phyloP scores from a whole-genome alignment of 53 echinoderm and acorn worm species.

The Holothuria scabra region DNA sequence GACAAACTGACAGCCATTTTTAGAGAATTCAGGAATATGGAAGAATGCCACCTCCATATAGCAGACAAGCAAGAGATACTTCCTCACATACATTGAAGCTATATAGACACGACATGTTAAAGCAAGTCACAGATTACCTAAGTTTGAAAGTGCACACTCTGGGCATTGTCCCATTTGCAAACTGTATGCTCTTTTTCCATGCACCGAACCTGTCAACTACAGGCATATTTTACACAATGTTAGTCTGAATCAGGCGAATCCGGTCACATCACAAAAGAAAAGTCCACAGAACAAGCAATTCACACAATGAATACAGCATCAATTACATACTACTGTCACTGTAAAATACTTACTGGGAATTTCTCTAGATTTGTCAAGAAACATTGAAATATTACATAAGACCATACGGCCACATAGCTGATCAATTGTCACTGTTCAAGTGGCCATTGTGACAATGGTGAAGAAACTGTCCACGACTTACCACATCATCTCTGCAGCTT shows the following conservation, averaged over 20 bases:
- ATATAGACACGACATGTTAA: neutral
- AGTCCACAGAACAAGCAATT: neutral
- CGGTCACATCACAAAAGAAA: neutral
- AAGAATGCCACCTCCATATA: neutral
- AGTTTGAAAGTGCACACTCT: neutral
- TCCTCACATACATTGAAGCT: neutral
- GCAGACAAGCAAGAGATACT: neutral
- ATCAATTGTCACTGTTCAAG: no score
- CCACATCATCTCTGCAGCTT: no score
- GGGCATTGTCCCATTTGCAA: conserved; percentile 12
- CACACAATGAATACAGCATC: no score
- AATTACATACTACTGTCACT: no score
- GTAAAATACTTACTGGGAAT: no score
- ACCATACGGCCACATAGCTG: no score
- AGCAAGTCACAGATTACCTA: neutral
- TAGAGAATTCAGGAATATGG: neutral
- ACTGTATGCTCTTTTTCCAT: neutral
- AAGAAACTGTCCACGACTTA: no score
- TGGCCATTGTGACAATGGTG: no score
- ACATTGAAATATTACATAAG: no score
- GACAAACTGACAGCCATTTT: conserved; percentile 16
- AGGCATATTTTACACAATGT: conserved; percentile 1
- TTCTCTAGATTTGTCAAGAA: no score
- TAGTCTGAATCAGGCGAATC: neutral
- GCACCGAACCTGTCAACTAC: neutral